These are phyloP conservation scores for Cyprinella venusta DNA, from an alignment of 2,797 vertebrate species.

Conservation along the genomic window DNA sequence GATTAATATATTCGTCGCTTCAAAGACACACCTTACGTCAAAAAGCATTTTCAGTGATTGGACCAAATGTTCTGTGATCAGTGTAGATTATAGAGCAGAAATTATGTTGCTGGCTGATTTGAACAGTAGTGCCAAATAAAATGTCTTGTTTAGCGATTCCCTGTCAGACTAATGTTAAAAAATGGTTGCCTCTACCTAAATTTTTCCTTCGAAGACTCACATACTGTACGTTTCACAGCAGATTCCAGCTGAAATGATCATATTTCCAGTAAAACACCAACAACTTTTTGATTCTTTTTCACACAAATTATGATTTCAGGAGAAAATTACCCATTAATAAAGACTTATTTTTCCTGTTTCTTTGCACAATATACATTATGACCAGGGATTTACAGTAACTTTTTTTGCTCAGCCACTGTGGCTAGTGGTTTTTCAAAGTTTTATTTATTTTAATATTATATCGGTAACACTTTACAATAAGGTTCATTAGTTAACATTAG, in stretches of 20 bases:
- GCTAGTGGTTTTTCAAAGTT: not conserved
- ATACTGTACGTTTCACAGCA: not conserved
- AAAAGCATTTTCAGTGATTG: not conserved
- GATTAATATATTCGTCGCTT: not conserved
- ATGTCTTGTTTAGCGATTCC: not conserved
- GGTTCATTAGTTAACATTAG: not conserved
- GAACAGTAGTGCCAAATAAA: slow-evolving; percentile 7
- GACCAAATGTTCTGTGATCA: not conserved
- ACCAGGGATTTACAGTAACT: too few relatives aligned
- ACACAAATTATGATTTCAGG: not conserved
- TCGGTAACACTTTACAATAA: too few relatives aligned
- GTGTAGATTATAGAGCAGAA: not conserved
- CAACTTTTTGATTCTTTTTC: not conserved
- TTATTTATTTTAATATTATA: not conserved
- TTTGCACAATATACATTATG: not conserved
- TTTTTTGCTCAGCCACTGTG: not conserved
- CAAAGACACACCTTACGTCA: not conserved
- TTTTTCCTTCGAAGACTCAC: not conserved
- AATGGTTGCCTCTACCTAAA: not conserved
- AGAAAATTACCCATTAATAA: not conserved
- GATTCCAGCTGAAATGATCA: not conserved
- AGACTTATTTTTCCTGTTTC: not conserved
- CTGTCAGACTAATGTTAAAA: not conserved
- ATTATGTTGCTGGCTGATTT: too few relatives aligned
- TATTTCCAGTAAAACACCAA: not conserved